Percentiles rank a stretch among this genome's conserved stretches.
Conservation (phyloP, 2,888 invertebrate genomes). For the Andrena haemorrhoa region DNA sequence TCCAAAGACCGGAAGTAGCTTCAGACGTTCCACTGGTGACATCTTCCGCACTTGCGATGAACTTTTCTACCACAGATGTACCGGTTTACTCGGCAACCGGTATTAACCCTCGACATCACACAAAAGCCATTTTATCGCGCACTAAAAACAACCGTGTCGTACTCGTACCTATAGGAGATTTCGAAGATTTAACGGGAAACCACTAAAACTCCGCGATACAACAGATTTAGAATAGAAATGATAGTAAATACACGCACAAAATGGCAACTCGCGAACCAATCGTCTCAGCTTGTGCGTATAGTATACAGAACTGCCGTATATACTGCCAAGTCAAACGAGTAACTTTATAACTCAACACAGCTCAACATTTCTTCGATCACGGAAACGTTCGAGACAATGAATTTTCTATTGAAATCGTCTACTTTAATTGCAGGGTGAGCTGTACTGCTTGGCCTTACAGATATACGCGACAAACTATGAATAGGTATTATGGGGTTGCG, state of each 20-base stretch:
- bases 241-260: slow-evolving; percentile 47
- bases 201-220: slow-evolving; percentile 7
- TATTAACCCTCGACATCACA: slow-evolving; percentile 52
- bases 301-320: slow-evolving; percentile 49
- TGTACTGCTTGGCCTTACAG: too few species aligned
- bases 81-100: slow-evolving; percentile 61
- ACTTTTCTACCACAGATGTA: slow-evolving; percentile 47
- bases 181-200: not conserved
- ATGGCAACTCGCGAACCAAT: slow-evolving; percentile 53
- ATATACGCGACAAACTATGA: not conserved
- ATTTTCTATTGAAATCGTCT: not conserved
- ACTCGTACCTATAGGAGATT: not conserved
- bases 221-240: slow-evolving; percentile 3
- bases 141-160: slow-evolving; percentile 35
- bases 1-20: slow-evolving; percentile 49
- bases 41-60: slow-evolving; percentile 42
- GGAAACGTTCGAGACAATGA: too few species aligned
- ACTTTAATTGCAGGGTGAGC: not conserved
- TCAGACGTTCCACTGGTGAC: slow-evolving; percentile 40
- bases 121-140: slow-evolving; percentile 27
- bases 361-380: not conserved
- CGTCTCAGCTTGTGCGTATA: slow-evolving; percentile 56
- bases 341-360: slow-evolving; percentile 1
- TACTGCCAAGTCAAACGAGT: slow-evolving; percentile 47
- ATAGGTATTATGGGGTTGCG: not conserved